Base-by-base conservation (phyloP, 2,888 invertebrate species). In the Scaptomyza parva region DNA sequence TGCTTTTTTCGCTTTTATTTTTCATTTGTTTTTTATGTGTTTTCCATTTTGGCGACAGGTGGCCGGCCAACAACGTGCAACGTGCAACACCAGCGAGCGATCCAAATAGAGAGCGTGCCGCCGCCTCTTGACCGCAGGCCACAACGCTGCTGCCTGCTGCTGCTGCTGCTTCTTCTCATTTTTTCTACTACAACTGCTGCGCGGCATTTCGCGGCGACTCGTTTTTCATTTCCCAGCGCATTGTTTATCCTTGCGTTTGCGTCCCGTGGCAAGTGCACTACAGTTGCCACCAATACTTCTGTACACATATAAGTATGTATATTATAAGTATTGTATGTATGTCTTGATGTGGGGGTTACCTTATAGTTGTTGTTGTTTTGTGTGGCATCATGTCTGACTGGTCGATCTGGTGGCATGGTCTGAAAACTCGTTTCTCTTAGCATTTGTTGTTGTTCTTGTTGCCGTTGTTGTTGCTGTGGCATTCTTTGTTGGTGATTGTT, bases 401-500 rank as follows among this genome's bases (percentile, higher is more conserved):
- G 78, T 76, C 81, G 84, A 80, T 84, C 67, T 77, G 76, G 69
- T 79, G 86, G 86, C 80, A 82, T 83, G 84, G 64, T 47, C 67
- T 76, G 62, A 80, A 83, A 83, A 83, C 83, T 88, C 44, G 83
- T 83, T 83, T 83, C 61, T 72, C 30, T 65, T 66, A 50, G 64
- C 47, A 28, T 9, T 50, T 68, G 83, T 82, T 78, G 77, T 83
- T 67, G 50, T 51, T 60, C 75, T 82, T 78, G 77, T 79, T 68
- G 47, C 48, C 58, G 78, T 75, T 70, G 41, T 22, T 61, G 78
- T 75, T 70, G 41, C 18, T 61, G 61, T 87, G 83, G 70, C 80
- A 83, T 83, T 83, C 88, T 83, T 83, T 67, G 70, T 51, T 85
- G 88, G 69, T 78, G 79, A 82, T 82, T 82, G 79, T 77, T 73